These are phyloP conservation scores for Mobula hypostoma DNA, from an alignment of 2,113 vertebrate genomes.

Conservation along the genomic window DNA sequence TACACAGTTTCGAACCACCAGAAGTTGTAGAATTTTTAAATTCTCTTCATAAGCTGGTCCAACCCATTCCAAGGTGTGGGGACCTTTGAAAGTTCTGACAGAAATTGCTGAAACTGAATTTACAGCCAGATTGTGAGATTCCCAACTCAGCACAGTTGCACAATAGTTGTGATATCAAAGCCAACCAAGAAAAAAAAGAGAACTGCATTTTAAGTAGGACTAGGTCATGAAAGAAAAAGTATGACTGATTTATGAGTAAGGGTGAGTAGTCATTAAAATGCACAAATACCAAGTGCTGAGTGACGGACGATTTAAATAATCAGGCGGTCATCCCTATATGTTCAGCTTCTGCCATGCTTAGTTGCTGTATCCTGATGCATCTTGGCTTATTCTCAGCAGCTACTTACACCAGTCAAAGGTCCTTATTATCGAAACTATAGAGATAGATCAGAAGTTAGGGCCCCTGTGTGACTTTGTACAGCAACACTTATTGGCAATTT, in stretches of 20 bases:
- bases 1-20: too few relatives aligned
- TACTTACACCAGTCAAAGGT: background rate
- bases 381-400: background rate
- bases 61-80: background rate
- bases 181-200: background rate
- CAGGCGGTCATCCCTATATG: background rate
- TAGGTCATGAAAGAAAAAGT: background rate
- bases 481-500: background rate
- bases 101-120: background rate
- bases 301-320: background rate
- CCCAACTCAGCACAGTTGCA: background rate
- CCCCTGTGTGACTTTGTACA: background rate
- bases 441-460: background rate
- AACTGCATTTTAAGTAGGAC: background rate
- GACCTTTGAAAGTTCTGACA: background rate
- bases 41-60: background rate
- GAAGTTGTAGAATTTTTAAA: background rate
- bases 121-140: background rate
- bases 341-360: background rate
- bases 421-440: background rate
- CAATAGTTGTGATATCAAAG: background rate
- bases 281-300: background rate
- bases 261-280: background rate
- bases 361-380: background rate
- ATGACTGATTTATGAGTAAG: background rate